These are phyloP conservation scores for Hormaphis cornu DNA, from an alignment of 1,140 invertebrate species.

Conservation along the genomic window DNA sequence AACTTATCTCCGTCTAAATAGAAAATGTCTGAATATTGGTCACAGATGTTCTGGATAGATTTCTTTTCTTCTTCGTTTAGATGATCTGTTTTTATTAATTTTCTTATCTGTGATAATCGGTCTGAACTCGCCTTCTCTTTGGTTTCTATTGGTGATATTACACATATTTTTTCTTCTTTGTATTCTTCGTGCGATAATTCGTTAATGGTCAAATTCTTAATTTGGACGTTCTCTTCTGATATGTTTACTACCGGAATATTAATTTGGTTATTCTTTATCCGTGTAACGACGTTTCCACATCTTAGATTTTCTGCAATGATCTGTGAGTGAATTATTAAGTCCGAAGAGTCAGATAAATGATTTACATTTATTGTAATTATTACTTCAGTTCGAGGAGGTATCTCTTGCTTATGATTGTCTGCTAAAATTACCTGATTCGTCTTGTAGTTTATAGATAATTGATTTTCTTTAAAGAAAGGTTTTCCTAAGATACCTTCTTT, in stretches of 20 bases:
- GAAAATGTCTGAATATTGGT: conserved; percentile 33
- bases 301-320: neutral
- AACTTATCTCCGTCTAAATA: conserved; percentile 11
- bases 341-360: neutral
- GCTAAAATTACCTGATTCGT: no score
- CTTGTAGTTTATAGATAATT: no score
- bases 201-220: neutral
- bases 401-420: neutral
- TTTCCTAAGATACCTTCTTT: neutral
- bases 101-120: neutral
- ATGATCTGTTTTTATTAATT: conserved; percentile 28
- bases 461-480: neutral
- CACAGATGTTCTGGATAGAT: conserved; percentile 7
- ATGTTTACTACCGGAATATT: neutral
- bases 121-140: neutral
- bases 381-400: neutral
- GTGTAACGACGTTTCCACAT: neutral
- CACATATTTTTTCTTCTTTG: neutral
- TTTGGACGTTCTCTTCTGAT: neutral
- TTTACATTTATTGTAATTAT: neutral
- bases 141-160: neutral
- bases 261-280: neutral
- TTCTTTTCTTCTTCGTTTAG: conserved; percentile 32
- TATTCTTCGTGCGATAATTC: neutral
- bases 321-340: neutral